Percentiles rank a stretch among this genome's conserved stretches.
Evolutionary conservation across 2,888 invertebrate genomes (phyloP).

Genomic region (Drepana falcataria): DNA sequence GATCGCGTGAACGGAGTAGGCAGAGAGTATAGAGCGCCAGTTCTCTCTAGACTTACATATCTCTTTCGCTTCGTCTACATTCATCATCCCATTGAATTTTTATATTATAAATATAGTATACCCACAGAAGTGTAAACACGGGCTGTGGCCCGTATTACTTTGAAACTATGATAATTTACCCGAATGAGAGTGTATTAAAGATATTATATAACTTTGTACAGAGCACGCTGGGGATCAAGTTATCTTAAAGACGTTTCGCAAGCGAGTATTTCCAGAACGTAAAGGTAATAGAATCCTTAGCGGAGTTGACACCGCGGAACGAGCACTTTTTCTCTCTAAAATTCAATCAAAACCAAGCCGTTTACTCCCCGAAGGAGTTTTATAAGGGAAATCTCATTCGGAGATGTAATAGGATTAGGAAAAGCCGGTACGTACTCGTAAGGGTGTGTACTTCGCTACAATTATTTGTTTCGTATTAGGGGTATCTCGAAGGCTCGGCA

Average conservation of each 20-base stretch:
- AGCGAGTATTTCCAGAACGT: not conserved
- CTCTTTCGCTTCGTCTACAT: no score
- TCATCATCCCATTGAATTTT: no score
- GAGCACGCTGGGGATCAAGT: not conserved
- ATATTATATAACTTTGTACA: not conserved
- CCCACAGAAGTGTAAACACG: no score
- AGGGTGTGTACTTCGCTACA: not conserved
- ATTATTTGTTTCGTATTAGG: conserved; percentile 2
- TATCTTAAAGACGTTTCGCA: not conserved
- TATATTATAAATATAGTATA: no score
- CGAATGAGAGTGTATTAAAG: not conserved
- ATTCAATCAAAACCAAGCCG: conserved; percentile 24
- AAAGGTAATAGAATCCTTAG: conserved; percentile 1
- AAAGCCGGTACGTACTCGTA: not conserved
- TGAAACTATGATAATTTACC: no score
- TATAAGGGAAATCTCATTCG: conserved; percentile 22
- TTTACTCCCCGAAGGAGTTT: conserved; percentile 22
- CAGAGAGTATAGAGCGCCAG: no score
- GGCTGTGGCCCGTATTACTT: no score
- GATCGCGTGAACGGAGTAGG: no score
- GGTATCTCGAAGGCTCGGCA: not conserved
- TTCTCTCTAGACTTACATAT: no score
- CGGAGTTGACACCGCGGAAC: not conserved
- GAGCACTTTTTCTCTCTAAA: conserved; percentile 9
- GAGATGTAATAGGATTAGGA: conserved; percentile 24